Evolutionary conservation across 1,140 invertebrate species (phyloP), one percentile per base, ranked within the genome.

Genomic region (Anoplolepis gracilipes): DNA sequence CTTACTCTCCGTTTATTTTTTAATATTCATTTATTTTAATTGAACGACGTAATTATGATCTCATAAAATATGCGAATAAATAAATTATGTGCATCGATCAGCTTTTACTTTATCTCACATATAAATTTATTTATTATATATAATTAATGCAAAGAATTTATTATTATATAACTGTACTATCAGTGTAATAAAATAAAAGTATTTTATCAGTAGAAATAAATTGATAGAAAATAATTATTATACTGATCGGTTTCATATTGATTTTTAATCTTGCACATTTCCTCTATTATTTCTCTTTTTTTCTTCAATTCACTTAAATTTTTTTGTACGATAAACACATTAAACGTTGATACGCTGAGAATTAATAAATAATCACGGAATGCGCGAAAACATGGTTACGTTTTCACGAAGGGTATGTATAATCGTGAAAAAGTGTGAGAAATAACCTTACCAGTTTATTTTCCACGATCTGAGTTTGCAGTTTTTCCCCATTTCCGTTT

Each of bases 341-440:
- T 10, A 16, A 42, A 49, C 46, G n/a, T 57, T 72, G 42, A 46
- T 53, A 13, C 64, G 30, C 25, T 7, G 59, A 42, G 4, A 72
- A 72, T 19, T 69, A 55, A 69, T 67, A 79, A 42, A 79, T 53
- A 79, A 39, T 59, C 5, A 13, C 16, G 25, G 11, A 79, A 25
- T 39, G 25, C 28, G 19, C 39, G 16, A 55, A 30, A 69, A 28
- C 11, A 59, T 30, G 42, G 42, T 67, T 42, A 49, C 39, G 42
- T 81, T 82, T 72, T 82, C 25, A 22, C 25, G 25, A 72, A 73
- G 73, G 67, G n/a, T n/a, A n/a, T n/a, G n/a, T n/a, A n/a, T 73
- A 82, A 82, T 61, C 28, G 53, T 55, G 46, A 49, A 49, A 49
- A 49, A 49, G 49, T 61, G 36, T 53, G 67, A 82, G 61, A 82